Conservation (phyloP, 2,888 invertebrate genomes). For the Leptarthrus brevirostris region DNA sequence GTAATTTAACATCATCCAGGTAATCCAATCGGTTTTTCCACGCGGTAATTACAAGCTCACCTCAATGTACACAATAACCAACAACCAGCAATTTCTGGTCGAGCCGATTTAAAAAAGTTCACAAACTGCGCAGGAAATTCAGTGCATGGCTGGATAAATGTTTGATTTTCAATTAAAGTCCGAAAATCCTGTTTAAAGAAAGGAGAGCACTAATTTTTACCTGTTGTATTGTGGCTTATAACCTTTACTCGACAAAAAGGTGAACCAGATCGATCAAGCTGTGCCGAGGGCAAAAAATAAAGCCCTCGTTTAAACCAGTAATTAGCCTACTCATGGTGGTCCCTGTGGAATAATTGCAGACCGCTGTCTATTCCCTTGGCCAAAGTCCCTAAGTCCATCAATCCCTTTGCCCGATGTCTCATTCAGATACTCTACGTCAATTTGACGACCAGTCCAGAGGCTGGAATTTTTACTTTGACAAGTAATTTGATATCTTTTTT, state of each 20-base stretch:
- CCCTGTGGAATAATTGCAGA: conserved; percentile 39
- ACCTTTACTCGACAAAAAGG: background rate
- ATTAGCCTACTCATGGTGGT: conserved; percentile 37
- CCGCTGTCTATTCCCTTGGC: conserved; percentile 5
- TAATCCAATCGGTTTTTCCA: conserved; percentile 3
- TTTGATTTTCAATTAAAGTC: conserved; percentile 37
- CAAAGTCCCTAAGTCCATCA: background rate
- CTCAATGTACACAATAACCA: conserved; percentile 16
- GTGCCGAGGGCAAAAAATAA: conserved; percentile 27
- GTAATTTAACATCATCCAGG: conserved; percentile 18
- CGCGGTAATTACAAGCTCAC: conserved; percentile 8
- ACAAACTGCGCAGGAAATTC: background rate
- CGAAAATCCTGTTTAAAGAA: conserved; percentile 30
- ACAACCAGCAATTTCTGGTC: background rate
- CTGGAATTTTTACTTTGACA: too few relatives aligned
- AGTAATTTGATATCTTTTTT: conserved; percentile 45
- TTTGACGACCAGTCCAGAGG: conserved; percentile 9
- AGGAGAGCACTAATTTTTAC: conserved; percentile 2
- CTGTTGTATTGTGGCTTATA: conserved; percentile 13
- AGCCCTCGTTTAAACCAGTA: conserved; percentile 15
- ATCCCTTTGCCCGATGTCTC: conserved; percentile 36
- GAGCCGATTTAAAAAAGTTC: background rate
- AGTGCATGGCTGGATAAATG: conserved; percentile 10
- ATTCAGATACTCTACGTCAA: conserved; percentile 23
- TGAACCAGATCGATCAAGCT: conserved; percentile 22